These are phyloP conservation scores for Muscidifurax raptorellus DNA, from an alignment of 1,140 invertebrate genomes.

Conservation along the genomic window DNA sequence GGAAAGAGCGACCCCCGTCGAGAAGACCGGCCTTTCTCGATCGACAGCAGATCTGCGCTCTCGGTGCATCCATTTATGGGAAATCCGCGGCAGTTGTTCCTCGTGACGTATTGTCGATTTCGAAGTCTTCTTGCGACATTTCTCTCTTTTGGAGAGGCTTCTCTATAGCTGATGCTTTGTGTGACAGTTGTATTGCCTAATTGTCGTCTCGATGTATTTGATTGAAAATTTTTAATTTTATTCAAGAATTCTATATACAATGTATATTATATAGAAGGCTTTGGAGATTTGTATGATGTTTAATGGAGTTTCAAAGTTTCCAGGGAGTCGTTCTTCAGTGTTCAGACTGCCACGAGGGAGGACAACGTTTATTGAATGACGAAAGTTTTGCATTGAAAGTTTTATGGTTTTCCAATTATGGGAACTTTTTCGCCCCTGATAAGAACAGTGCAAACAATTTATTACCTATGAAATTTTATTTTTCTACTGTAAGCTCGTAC, in stretches of 20 bases:
- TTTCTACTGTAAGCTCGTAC: no score
- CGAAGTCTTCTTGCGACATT: neutral
- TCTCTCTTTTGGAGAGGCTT: neutral
- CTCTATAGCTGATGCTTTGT: no score
- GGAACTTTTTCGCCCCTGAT: no score
- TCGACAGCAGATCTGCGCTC: neutral
- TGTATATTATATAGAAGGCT: no score
- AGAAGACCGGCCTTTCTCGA: slow-evolving; percentile 14
- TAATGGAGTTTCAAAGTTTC: slow-evolving; percentile 21
- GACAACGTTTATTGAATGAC: slow-evolving; percentile 5
- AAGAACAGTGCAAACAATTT: no score
- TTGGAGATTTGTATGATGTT: slow-evolving; percentile 4
- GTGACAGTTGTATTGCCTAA: no score
- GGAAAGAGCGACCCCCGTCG: neutral
- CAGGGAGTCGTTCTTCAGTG: neutral
- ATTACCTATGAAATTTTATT: no score
- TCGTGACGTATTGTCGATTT: neutral
- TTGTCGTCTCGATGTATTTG: no score
- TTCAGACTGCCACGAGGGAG: neutral
- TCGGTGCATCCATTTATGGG: slow-evolving; percentile 32
- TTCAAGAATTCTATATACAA: no score
- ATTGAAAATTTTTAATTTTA: no score
- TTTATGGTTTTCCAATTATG: slow-evolving; percentile 12
- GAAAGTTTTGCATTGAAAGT: neutral
- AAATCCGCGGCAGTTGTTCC: neutral